phyloP scores from a whole-genome alignment of 2,888 invertebrate species.

The Gortyna flavago region DNA sequence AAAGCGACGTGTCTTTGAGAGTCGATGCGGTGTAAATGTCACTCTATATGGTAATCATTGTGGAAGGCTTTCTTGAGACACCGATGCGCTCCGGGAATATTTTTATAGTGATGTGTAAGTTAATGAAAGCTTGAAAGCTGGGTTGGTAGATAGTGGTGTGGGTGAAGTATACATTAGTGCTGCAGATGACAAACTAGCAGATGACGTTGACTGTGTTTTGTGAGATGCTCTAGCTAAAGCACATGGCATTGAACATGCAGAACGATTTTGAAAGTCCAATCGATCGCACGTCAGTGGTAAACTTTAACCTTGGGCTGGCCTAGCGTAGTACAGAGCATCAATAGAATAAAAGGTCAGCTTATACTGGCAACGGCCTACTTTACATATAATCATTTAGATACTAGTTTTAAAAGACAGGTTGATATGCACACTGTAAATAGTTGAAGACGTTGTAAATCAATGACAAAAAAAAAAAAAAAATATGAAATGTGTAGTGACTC shows the following conservation, averaged over 20 bases:
- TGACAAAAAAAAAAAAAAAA: neutral
- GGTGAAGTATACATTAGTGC: neutral
- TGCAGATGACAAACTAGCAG: constrained; percentile 2
- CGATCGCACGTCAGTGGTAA: neutral
- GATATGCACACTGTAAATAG: neutral
- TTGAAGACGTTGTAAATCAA: neutral
- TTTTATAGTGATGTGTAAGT: constrained; percentile 65
- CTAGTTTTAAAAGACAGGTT: neutral
- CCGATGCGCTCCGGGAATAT: constrained; percentile 67
- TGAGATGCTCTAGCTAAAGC: neutral
- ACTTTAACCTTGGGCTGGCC: neutral
- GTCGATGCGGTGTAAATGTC: constrained; percentile 76
- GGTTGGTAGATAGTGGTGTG: constrained; percentile 18
- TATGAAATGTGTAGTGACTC: neutral
- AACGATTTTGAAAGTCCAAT: neutral
- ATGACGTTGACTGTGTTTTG: neutral
- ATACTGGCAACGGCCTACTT: neutral
- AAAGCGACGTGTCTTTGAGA: constrained; percentile 70
- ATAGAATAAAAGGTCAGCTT: neutral
- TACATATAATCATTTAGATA: neutral
- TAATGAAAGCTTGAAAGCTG: constrained; percentile 66
- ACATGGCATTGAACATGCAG: neutral
- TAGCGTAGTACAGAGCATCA: neutral
- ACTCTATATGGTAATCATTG: constrained; percentile 78
- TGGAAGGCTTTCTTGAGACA: constrained; percentile 69